Evolutionary conservation across 2,888 invertebrate species (phyloP).

Genomic region (Apamea epomidion): DNA sequence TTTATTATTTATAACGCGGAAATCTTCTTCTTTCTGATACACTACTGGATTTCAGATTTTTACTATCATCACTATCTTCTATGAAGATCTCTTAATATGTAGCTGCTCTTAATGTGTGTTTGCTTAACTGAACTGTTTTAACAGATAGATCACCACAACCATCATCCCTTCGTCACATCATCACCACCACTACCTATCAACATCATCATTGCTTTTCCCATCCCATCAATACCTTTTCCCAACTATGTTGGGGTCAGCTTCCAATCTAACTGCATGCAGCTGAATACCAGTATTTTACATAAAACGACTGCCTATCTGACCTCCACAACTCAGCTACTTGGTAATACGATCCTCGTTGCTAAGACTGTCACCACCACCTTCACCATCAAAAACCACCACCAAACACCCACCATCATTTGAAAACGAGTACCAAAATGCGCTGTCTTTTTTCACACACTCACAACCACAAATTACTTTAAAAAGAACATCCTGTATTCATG

Average conservation of each 20-base stretch:
- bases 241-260: no score
- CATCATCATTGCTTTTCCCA: no score
- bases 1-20: background rate
- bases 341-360: no score
- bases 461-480: background rate
- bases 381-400: background rate
- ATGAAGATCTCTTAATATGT: background rate
- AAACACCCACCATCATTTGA: background rate
- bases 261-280: no score
- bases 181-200: background rate
- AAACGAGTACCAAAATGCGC: background rate
- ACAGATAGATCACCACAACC: background rate
- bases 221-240: no score
- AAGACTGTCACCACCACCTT: no score
- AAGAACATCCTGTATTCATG: constrained; percentile 32
- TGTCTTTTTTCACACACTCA: background rate
- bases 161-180: background rate
- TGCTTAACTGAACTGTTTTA: background rate
- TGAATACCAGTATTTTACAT: no score
- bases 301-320: no score
- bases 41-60: background rate
- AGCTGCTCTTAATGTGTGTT: no score
- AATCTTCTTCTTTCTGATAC: background rate
- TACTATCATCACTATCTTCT: background rate
- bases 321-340: no score